Evolutionary conservation across 1,140 invertebrate species (phyloP).

Genomic region (silkworm (Bombyx mori)): ASM3026992v2 NC_085107.1:7039501-7040000

Average conservation of each 20-base stretch:
- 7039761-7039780: constrained; percentile 28
- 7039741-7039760: constrained; percentile 15
- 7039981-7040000: constrained; percentile 39
- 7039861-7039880: constrained; percentile 63
- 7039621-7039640: constrained; percentile 48
- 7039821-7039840: constrained; percentile 47
- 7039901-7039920: constrained; percentile 69
- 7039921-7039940: constrained; percentile 66
- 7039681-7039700: constrained; percentile 15
- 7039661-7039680: constrained; percentile 21
- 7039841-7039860: constrained; percentile 63
- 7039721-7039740: neutral
- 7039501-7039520: constrained; percentile 45
- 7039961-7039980: constrained; percentile 55
- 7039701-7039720: constrained; percentile 3
- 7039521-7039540: constrained; percentile 47
- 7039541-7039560: constrained; percentile 23
- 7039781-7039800: constrained; percentile 42
- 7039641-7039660: constrained; percentile 28
- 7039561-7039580: constrained; percentile 50
- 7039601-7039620: constrained; percentile 34
- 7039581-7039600: constrained; percentile 37
- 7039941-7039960: constrained; percentile 63
- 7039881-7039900: constrained; percentile 67
- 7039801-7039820: constrained; percentile 59